Evolutionary conservation across 2,113 vertebrate genomes (phyloP).

Genomic region (Trichechus manatus): DNA sequence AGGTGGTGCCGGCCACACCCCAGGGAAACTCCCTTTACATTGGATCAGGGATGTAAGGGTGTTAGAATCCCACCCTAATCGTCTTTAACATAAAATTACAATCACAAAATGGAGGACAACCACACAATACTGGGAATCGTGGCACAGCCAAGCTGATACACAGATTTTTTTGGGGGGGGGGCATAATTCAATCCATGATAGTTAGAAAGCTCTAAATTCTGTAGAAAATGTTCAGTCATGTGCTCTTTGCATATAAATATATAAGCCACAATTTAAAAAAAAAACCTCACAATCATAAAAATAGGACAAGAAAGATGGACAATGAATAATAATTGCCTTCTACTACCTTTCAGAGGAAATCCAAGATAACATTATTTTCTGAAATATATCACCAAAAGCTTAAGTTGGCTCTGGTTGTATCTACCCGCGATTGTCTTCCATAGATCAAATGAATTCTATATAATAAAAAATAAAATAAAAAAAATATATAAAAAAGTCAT

Average conservation of each 20-base stretch:
- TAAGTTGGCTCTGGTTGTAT: not conserved
- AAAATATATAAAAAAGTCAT: not conserved
- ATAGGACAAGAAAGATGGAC: not conserved
- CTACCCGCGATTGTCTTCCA: not conserved
- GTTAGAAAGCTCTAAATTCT: conserved; percentile 14
- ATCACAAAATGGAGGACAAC: no score
- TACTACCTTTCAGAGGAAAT: not conserved
- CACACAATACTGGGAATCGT: no score
- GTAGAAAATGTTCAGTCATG: not conserved
- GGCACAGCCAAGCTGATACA: no score
- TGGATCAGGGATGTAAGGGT: no score
- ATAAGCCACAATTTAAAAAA: not conserved
- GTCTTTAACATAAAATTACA: no score
- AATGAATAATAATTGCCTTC: conserved; percentile 5
- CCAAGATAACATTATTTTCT: not conserved
- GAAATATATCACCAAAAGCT: not conserved
- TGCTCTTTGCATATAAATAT: not conserved
- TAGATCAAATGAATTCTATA: not conserved
- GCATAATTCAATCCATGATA: no score
- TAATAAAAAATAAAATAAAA: conserved; percentile 31
- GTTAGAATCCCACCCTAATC: no score
- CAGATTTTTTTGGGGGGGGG: no score
- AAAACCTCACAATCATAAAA: not conserved
- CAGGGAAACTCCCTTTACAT: no score
- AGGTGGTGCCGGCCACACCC: no score